A percentile compares a stretch with the other conserved stretches of the same genome.
Evolutionary conservation across 2,888 invertebrate genomes (phyloP).

Genomic region (Minunthozetes semirufus): DNA sequence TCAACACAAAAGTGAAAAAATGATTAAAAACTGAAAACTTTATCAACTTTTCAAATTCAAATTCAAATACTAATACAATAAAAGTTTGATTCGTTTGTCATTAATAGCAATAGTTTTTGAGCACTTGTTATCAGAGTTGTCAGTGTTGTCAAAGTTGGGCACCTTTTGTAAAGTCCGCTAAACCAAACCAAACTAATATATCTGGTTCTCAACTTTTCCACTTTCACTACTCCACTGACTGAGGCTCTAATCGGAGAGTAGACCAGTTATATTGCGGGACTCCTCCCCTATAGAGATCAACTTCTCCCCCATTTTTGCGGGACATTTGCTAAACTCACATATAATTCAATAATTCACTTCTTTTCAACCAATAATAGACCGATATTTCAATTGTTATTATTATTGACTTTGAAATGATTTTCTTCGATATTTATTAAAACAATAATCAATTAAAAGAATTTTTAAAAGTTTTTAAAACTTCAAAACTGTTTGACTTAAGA

Average conservation of each 20-base stretch:
- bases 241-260: not conserved
- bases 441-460: not conserved
- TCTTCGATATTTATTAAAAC: not conserved
- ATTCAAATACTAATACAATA: not conserved
- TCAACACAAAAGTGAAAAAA: not conserved
- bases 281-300: constrained; percentile 25
- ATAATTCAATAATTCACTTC: constrained; percentile 11
- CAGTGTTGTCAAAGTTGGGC: constrained; percentile 3
- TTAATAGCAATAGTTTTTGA: not conserved
- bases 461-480: too few species aligned
- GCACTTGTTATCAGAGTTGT: constrained; percentile 11
- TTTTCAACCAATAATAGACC: not conserved
- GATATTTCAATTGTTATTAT: not conserved
- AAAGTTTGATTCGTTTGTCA: not conserved
- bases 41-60: not conserved
- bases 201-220: constrained; percentile 16
- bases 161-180: constrained; percentile 9
- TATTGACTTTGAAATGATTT: not conserved
- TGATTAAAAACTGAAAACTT: not conserved
- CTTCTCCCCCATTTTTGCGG: constrained; percentile 24
- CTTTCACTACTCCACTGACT: constrained; percentile 18
- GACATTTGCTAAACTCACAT: constrained; percentile 10
- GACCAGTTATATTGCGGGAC: constrained; percentile 28
- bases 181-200: not conserved
- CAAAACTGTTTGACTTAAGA: not conserved